Base-by-base conservation (phyloP, 2,797 vertebrate species). In the Dryobates pubescens region DNA sequence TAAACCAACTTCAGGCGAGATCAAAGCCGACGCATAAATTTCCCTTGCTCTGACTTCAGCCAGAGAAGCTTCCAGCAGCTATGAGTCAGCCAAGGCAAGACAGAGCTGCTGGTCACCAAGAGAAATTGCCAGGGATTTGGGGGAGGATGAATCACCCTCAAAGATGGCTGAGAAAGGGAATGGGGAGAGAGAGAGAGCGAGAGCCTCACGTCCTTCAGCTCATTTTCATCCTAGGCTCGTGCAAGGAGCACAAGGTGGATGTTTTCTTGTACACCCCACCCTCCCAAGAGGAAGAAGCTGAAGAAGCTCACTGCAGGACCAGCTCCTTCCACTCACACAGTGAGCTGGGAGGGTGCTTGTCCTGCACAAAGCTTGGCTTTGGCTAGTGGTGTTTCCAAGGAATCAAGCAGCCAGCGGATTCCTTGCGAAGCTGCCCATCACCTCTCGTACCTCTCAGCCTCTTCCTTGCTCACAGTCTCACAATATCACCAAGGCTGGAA, bases 41-140 rank as follows among this genome's bases (percentile, higher is more conserved):
- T 86, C 61, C 32, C 41, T 68, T 22, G 16, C 19, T 45, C 73
- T 76, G 73, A 89, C 73, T 47, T 58, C 88, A 82, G 57, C 34
- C 68, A 54, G 70, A 86, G 86, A 89, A 93, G 45, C 53, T 73
- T 92, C 82, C 84, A 82, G 84, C 79, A 81, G 54, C 36, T 81
- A 83, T 93, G 93, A 95, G 67, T 93, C 95, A 96, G 86, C 79
- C 63, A 67, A 75, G 6, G 5, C 53, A 78, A 82, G 90, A 75
- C 0, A 79, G 70, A 93, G 73, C 63, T 70, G 47, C 82, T 94
- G 93, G 92, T 75, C 94, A 92, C 49, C 0, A 2, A 54, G 49
- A 92, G 67, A 86, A 79, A 81, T 17, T 85, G 73, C 73, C 70
- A 86, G 76, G 87, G 82, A 88, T 88, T 41, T 64, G 63, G 30